Evolutionary conservation across 1,140 invertebrate species (phyloP).

Genomic region (Holcopasites calliopsidis): DNA sequence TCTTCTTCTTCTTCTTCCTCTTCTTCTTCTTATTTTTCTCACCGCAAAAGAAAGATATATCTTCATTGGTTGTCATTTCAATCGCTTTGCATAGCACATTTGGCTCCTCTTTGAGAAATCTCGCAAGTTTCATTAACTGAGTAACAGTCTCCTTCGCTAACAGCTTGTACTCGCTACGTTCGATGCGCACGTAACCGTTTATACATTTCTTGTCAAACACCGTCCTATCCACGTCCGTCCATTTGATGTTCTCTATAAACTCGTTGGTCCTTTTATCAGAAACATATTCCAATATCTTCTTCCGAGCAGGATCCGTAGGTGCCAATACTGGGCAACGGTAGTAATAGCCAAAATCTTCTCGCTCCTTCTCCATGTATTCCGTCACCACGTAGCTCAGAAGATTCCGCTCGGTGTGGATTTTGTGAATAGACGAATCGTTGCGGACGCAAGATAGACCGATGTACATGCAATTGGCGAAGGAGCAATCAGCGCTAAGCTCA

Average conservation of each 20-base stretch:
- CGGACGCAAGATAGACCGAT: constrained; percentile 2
- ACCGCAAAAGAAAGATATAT: too few relatives aligned
- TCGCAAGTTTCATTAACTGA: background rate
- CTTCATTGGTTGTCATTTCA: background rate
- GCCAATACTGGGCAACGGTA: background rate
- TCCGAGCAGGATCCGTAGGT: rapidly evolving
- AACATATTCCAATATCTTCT: background rate
- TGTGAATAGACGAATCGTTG: background rate
- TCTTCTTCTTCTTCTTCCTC: background rate
- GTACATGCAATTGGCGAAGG: background rate
- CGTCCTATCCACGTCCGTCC: background rate
- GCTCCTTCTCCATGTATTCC: background rate
- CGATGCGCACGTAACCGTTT: background rate
- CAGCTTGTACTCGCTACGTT: background rate
- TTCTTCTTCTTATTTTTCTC: background rate
- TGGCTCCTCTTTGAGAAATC: constrained; percentile 1
- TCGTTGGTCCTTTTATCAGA: background rate
- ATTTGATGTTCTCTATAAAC: background rate
- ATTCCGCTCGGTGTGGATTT: background rate
- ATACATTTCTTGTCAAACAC: background rate
- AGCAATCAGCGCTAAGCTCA: background rate
- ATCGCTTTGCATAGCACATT: background rate
- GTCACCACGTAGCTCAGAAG: background rate
- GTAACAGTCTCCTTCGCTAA: background rate
- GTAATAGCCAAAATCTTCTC: background rate